Base-by-base conservation (phyloP, 1,140 invertebrate species). In the Drosophila guanche region DNA sequence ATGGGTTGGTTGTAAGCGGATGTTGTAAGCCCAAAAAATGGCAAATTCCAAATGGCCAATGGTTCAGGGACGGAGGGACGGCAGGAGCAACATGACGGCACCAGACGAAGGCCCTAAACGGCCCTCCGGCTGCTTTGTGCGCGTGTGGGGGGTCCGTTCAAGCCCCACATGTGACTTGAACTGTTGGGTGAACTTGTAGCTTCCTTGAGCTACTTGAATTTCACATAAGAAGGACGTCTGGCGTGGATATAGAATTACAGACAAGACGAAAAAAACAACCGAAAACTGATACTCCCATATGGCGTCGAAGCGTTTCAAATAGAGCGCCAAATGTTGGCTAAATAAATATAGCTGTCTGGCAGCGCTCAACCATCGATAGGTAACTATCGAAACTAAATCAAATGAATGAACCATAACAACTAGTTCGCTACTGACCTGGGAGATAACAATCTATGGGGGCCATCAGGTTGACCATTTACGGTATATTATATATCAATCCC, bases 141-240 rank as follows among this genome's bases (percentile, higher is more conserved):
- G 33, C 61, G 42, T 56, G 70, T 50, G 47, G 70, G 70, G 68
- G 72, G 70, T 74, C 8, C 50, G 47, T 45, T 71, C 66, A 75
- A 80, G 79, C 70, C 79, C 61, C 68, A 63, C 61, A 74, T 76
- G 76, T 79, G 77, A 61, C 73, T 74, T 86, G 75, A 86, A 81
- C 83, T 86, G 61, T 81, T 42, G 10, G 54, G 59, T 66, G 67
- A 78, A 76, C 70, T 70, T 71, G 79, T 71, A 76, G 73, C 56
- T 85, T 85, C 81, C 81, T 85, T 79, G 51, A 51, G 72, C 76
- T 86, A 67, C 71, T 85, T 75, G 65, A 81, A 52, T 86, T 86
- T 86, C 83, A 65, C 50, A 63, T 20, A 65, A 55, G 72, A 80
- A 86, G 76, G 76, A 86, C 77, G 57, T 61, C 62, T 45, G 60